Base-by-base conservation (phyloP, 2,888 invertebrate genomes). In the Xanthia togata region DNA sequence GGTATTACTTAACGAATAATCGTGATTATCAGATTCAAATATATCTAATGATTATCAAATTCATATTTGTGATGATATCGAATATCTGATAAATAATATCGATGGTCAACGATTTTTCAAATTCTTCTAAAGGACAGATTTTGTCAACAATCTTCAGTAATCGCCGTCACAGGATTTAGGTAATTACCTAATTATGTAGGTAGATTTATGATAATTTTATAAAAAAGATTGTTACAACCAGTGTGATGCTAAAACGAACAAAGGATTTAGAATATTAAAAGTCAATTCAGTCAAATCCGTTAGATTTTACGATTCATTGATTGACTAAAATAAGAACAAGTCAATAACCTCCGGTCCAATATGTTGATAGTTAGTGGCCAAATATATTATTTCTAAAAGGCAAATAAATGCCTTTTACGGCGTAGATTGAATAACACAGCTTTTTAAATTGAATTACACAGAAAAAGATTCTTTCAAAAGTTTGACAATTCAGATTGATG, bases 1-100 rank as follows among this genome's bases (percentile, higher is more conserved):
- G 57, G 67, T 50, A 74, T 35, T 57, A 14, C 23, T 44, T 20
- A 79, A n/a, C 38, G 11, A 63, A 50, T 50, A 75, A 75, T 68
- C 55, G 23, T 26, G 55, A 77, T 78, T 50, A n/a, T 47, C 17
- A 3, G 4, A 57, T 67, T 44, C 55, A 17, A 63, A 57, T 41
- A 55, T 50, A 72, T 17, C 1, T 12, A 41, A n/a, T 31, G 17
- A 63, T 63, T 50, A 79, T 72, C 55, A 11, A 2, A 6, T 44
- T 47, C 35, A 35, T 73, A 59, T 20, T 31, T 31, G 1, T 31
- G 1, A 20, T 53, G n/a, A 44, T 60, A 47, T n/a, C 69, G n/a
- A 57, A n/a, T 38, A 20, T 41, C 69, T 41, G 41, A 60, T 69
- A n/a, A 38, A 14, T 60, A 17, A 69, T 2, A 53, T 38, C 14